Conservation (phyloP, 2,113 vertebrate genomes). For the Tringa solitaria region DNA sequence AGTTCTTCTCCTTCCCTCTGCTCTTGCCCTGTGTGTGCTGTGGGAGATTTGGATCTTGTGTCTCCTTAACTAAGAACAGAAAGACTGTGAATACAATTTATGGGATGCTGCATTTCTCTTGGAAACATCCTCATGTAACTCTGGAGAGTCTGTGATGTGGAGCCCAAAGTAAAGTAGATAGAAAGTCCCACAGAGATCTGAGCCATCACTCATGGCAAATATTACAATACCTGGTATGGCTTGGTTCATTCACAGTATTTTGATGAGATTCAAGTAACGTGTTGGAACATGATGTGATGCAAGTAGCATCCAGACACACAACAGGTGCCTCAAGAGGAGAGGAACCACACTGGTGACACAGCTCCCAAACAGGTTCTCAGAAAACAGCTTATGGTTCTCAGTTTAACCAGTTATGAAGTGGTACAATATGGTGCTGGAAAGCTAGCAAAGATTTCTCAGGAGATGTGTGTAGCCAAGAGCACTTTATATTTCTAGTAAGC, state of each 20-base stretch:
- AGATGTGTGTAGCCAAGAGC: rapidly evolving
- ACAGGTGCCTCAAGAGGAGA: not conserved
- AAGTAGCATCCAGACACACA: not conserved
- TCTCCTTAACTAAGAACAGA: not conserved
- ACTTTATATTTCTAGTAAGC: not conserved
- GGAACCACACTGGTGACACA: not conserved
- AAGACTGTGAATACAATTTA: not conserved
- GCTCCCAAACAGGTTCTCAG: not conserved
- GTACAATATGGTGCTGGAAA: not conserved
- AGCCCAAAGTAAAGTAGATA: not conserved
- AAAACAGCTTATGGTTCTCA: not conserved
- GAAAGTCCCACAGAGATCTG: not conserved
- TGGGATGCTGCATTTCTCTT: not conserved
- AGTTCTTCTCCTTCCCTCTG: not conserved
- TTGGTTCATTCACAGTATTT: not conserved
- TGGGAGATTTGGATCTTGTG: not conserved
- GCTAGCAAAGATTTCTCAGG: not conserved
- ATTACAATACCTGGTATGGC: not conserved
- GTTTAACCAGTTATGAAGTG: not conserved
- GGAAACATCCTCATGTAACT: not conserved
- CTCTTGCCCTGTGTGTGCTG: not conserved
- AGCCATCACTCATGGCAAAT: not conserved
- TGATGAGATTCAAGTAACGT: not conserved
- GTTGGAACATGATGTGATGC: not conserved
- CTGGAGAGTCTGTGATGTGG: not conserved